phyloP scores from a whole-genome alignment of 1,140 invertebrate species.

The Drosophila tsacasi region DNA sequence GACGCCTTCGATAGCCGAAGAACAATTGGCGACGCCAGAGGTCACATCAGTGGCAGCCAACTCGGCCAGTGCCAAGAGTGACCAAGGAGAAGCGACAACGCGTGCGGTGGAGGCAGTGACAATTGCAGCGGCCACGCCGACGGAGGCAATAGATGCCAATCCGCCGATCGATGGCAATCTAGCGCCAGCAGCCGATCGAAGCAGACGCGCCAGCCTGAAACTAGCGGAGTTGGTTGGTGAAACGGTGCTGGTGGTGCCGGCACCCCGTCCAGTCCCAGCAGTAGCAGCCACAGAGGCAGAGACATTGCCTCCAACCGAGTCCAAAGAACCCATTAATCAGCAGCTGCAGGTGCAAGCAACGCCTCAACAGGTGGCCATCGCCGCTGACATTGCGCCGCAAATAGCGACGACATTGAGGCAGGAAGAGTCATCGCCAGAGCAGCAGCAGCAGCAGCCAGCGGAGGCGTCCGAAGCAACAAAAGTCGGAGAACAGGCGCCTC shows the following conservation, averaged over 20 bases:
- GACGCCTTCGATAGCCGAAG: constrained; percentile 27
- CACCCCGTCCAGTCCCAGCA: constrained; percentile 18
- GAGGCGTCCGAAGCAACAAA: constrained; percentile 65
- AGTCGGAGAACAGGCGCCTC: constrained; percentile 59
- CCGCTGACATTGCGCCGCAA: constrained; percentile 76
- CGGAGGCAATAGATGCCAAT: constrained; percentile 49
- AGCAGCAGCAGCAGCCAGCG: constrained; percentile 7
- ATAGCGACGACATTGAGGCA: constrained; percentile 75
- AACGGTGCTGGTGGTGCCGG: constrained; percentile 64
- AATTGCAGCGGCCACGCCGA: constrained; percentile 32
- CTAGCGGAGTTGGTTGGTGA: constrained; percentile 70
- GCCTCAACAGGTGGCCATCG: constrained; percentile 66
- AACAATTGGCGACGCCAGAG: constrained; percentile 67
- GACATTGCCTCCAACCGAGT: constrained; percentile 45
- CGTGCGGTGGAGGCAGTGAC: constrained; percentile 16
- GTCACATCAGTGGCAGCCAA: constrained; percentile 64
- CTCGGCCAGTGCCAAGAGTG: constrained; percentile 63
- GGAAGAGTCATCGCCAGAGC: constrained; percentile 68
- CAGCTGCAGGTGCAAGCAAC: constrained; percentile 42
- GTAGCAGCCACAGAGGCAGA: constrained; percentile 3
- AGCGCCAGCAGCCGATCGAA: constrained; percentile 56
- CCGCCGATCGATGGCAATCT: constrained; percentile 53
- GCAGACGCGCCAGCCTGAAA: constrained; percentile 65
- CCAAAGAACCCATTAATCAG: constrained; percentile 77
- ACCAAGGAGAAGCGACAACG: constrained; percentile 34